Evolutionary conservation across 2,888 invertebrate genomes (phyloP), one percentile per base, ranked within the genome.

Genomic region (Sycophila texana): DNA sequence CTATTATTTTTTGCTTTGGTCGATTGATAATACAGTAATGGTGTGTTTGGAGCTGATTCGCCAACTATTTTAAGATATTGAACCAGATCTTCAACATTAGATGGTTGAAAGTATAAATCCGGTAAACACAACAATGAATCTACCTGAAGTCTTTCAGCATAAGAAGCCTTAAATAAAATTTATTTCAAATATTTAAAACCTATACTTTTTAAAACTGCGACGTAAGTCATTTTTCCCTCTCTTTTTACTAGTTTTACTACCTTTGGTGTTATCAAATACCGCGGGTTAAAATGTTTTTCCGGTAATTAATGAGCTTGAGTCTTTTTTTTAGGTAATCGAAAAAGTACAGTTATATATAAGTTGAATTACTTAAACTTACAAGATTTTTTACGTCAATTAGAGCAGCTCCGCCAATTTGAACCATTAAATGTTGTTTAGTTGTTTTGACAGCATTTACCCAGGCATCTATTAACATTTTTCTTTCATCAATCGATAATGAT

Each of bases 21-120:
- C 3, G 75, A 75, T 53, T 97, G 96, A 87, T 97, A 97, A 87
- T 96, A 96, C 39, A 96, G 91, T 60, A 97, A 92, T 0, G 97
- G 97, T 0, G 94, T 93, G 4, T 93, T 93, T 0, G 95, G 94
- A 0, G 96, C 96, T 0, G 94, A 94, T 16, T 92, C 91, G 0
- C 94, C 93, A 4, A 97, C 93, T 68, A 92, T 87, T 83, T 92
- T 92, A 70, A 96, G 91, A 86, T 96, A 96, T 77, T 91, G 91
- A 0, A 94, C 93, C 74, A 96, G 90, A 57, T 94, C 93, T 7
- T 91, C 88, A 0, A 92, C 91, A 0, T 90, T 92, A 5, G 90
- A 89, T 0, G 96, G 96, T 86, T 94, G 95, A 89, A 95, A 95
- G 89, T 95, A 96, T 51, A 96, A 88, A 85, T 96, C 96, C 0